phyloP scores from a whole-genome alignment of 2,888 invertebrate species.

The Archips xylosteana region DNA sequence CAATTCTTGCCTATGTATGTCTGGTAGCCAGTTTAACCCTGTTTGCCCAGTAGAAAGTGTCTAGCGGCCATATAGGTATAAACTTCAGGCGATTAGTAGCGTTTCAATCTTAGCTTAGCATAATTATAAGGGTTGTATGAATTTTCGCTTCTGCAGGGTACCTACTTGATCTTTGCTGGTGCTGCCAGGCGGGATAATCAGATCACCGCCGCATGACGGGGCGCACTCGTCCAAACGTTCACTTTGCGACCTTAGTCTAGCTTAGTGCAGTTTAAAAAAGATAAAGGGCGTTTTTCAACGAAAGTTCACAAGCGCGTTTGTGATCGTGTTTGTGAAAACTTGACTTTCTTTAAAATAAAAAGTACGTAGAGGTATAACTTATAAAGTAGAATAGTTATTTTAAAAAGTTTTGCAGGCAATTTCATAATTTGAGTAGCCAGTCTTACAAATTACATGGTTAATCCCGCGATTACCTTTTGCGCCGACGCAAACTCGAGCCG shows the following conservation, averaged over 20 bases:
- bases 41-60: no score
- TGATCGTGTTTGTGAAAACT: background rate
- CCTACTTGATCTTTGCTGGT: conserved; percentile 47
- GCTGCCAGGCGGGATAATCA: conserved; percentile 75
- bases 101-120: no score
- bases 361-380: background rate
- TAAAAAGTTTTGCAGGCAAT: conserved; percentile 4
- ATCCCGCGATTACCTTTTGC: conserved; percentile 43
- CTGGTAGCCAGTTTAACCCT: no score
- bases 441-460: conserved; percentile 60
- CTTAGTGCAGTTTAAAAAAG: conserved; percentile 18
- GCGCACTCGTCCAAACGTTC: conserved; percentile 68
- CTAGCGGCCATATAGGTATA: no score
- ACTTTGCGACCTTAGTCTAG: conserved; percentile 39
- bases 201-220: conserved; percentile 71
- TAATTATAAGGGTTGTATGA: background rate
- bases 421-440: conserved; percentile 43
- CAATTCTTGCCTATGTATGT: no score
- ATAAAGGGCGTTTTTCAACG: conserved; percentile 4
- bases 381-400: background rate
- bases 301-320: background rate
- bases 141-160: background rate
- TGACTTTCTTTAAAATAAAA: background rate
- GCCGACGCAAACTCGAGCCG: conserved; percentile 41
- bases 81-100: no score